A percentile compares a stretch with the other conserved stretches of the same genome.
Conservation (phyloP, 2,797 vertebrate genomes). For the Brachymystax lenok region DNA sequence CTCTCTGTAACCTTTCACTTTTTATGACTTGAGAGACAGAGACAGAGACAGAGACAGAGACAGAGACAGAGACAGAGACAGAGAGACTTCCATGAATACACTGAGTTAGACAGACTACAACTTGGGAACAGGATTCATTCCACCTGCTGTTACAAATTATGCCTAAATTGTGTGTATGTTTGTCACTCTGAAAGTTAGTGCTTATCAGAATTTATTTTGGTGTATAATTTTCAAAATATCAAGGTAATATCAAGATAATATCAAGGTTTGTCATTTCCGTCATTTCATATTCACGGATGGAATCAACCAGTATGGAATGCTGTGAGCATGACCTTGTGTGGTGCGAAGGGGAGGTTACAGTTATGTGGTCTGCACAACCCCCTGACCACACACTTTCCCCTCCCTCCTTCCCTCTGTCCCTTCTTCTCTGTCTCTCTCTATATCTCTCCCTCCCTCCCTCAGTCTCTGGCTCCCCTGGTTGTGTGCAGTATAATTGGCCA, state of each 20-base stretch:
- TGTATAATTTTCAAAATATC: neutral
- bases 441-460: slow-evolving; percentile 6
- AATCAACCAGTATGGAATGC: slow-evolving; percentile 39
- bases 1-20: slow-evolving; percentile 40
- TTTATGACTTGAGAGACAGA: neutral
- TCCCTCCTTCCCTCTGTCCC: slow-evolving; percentile 24
- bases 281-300: slow-evolving; percentile 33
- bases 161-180: slow-evolving; percentile 3
- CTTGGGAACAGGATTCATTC: slow-evolving; percentile 5
- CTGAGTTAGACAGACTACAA: slow-evolving; percentile 1
- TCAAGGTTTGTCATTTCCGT: slow-evolving; percentile 15
- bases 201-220: neutral
- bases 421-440: slow-evolving; percentile 17
- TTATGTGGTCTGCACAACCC: slow-evolving; percentile 48
- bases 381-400: slow-evolving; percentile 55
- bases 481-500: slow-evolving; percentile 70
- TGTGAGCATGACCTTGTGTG: slow-evolving; percentile 25
- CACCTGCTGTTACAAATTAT: slow-evolving; percentile 42
- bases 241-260: neutral
- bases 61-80: too few species aligned
- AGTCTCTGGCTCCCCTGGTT: slow-evolving; percentile 32
- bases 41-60: neutral
- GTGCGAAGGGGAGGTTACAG: slow-evolving; percentile 44
- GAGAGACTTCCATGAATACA: neutral
- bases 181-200: neutral